Evolutionary conservation across 2,113 vertebrate genomes (phyloP), one percentile per base, ranked within the genome.

Genomic region (Ondatra zibethicus): DNA sequence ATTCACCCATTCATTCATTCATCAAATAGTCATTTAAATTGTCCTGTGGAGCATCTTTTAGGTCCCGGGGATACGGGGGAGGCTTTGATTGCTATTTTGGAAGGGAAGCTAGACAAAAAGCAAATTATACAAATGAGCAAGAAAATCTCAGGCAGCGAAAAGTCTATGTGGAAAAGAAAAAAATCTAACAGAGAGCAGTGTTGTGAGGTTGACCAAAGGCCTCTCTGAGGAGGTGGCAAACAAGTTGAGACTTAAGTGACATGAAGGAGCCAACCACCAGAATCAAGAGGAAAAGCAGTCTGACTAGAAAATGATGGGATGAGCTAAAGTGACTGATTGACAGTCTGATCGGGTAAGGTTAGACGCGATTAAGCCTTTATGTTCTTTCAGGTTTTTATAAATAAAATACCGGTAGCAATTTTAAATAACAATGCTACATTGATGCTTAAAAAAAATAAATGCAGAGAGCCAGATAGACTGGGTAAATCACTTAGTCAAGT

Each of bases 401-500:
- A 94, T 94, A 89, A 94, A 36, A 82, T 94, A 47, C 42, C 84
- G 73, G 45, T 73, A 47, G 36, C 90, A 4, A 61, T 96, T 95
- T 72, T n/a, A 31, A 95, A 72, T 90, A 90, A 55, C 50, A 95
- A 84, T 84, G 84, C 81, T 84, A 75, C 75, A 94, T 72, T 81
- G 65, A 88, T 77, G 70, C 36, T 92, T 95, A 77, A 50, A 50
- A 50, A 52, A 95, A 92, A 95, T 45, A 94, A 36, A 91, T 19
- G 70, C 88, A 93, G 50, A 92, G 58, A 92, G 77, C 81, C 39
- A 36, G 21, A 82, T 61, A 84, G 27, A 78, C 55, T 39, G 42
- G 19, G 45, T 89, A 75, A 36, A 93, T 95, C 91, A 68, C 58
- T 96, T 91, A 94, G 11, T 94, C 68, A 84, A 91, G n/a, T 91